Percentiles rank a stretch among this genome's conserved stretches.
These are phyloP conservation scores for Ceratina australensis DNA, from an alignment of 1,140 invertebrate species.

Conservation along the genomic window DNA sequence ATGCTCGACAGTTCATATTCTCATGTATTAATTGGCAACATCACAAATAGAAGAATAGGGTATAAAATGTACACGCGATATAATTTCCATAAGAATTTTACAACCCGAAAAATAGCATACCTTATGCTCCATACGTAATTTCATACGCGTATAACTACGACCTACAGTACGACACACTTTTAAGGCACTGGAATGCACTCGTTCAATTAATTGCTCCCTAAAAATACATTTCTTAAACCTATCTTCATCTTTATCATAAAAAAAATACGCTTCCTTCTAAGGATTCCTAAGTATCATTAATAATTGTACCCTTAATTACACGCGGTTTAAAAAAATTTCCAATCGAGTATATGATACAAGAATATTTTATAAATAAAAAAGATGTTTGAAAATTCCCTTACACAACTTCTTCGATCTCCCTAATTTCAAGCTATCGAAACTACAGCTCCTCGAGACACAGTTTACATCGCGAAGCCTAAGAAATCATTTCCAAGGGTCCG, in stretches of 20 bases:
- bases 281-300: not conserved
- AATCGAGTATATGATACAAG: not conserved
- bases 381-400: not conserved
- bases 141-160: not conserved
- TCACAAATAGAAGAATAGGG: not conserved
- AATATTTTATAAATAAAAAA: conserved; percentile 6
- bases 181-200: conserved; percentile 44
- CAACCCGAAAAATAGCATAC: not conserved
- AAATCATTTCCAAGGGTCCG: not conserved
- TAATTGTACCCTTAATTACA: not conserved
- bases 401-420: not conserved
- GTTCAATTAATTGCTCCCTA: not conserved
- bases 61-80: conserved; percentile 2
- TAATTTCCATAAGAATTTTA: conserved; percentile 17
- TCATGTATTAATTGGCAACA: conserved; percentile 28
- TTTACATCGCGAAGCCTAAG: not conserved
- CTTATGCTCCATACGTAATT: not conserved
- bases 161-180: too few relatives aligned
- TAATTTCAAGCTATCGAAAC: not conserved
- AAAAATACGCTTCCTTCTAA: not conserved
- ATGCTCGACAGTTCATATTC: not conserved
- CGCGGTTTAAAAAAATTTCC: not conserved
- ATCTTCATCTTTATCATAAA: conserved; percentile 15
- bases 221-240: conserved; percentile 10
- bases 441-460: too few relatives aligned